phyloP scores from a whole-genome alignment of 2,797 vertebrate species.

The Pristis pectinata region DNA sequence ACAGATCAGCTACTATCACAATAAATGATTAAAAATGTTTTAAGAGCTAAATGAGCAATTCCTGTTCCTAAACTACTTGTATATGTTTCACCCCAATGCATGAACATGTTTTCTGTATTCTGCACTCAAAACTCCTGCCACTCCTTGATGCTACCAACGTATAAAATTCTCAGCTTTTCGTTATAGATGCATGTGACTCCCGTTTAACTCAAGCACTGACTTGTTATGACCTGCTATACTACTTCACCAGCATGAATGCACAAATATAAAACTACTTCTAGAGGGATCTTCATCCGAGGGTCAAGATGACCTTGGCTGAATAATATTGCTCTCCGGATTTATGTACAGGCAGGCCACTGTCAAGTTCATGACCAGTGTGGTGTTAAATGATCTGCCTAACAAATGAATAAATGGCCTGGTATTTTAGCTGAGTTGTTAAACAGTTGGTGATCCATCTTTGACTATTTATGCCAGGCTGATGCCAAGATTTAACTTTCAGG shows the following conservation, averaged over 20 bases:
- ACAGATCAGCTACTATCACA: no score
- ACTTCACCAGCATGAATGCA: neutral
- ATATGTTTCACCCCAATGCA: neutral
- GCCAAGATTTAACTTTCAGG: neutral
- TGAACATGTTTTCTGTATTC: neutral
- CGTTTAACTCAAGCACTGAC: neutral
- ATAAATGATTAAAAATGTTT: no score
- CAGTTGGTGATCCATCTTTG: conserved; percentile 19
- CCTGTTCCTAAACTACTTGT: no score
- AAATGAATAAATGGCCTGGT: neutral
- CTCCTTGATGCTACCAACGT: neutral
- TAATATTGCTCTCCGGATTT: no score
- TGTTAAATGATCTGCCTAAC: conserved; percentile 7
- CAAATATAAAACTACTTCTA: neutral
- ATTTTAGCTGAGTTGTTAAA: neutral
- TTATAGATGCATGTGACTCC: neutral
- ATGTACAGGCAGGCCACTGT: neutral
- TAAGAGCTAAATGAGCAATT: no score
- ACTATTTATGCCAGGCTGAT: conserved; percentile 15
- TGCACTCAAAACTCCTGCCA: neutral
- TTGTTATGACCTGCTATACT: neutral
- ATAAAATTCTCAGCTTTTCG: neutral
- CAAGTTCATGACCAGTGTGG: neutral
- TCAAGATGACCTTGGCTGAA: neutral
- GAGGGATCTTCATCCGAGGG: neutral